phyloP scores from a whole-genome alignment of 2,888 invertebrate species.

The Trimorus sp. region DNA sequence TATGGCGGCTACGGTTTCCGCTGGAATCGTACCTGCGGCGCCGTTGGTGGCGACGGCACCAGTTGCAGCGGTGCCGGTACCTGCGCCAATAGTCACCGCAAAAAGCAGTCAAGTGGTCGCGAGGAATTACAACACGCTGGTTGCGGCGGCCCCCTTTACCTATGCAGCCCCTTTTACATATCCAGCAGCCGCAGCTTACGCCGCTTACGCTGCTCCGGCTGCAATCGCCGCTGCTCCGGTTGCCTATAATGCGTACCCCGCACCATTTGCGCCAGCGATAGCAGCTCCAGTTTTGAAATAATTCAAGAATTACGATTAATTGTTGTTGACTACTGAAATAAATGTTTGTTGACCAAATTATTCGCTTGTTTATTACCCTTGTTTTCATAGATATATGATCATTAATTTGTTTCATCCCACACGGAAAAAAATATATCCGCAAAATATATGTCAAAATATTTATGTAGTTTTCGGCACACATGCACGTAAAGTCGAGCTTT shows the following conservation, averaged over 20 bases:
- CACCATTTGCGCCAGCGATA: conserved; percentile 73
- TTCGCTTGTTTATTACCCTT: too few relatives aligned
- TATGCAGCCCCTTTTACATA: conserved; percentile 83
- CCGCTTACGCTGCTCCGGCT: conserved; percentile 72
- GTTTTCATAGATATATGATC: too few relatives aligned
- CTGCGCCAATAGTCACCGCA: conserved; percentile 85
- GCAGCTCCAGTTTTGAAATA: conserved; percentile 80
- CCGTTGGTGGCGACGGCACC: conserved; percentile 71
- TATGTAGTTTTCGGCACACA: too few relatives aligned
- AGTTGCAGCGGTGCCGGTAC: conserved; percentile 71
- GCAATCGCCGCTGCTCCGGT: conserved; percentile 66
- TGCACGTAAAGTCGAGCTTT: too few relatives aligned
- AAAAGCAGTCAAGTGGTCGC: conserved; percentile 86
- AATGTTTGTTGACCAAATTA: neutral
- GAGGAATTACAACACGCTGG: conserved; percentile 85
- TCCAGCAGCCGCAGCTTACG: conserved; percentile 73
- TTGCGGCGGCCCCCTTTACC: conserved; percentile 82
- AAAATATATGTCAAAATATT: too few relatives aligned
- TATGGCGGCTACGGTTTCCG: conserved; percentile 79
- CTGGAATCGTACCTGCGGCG: conserved; percentile 77
- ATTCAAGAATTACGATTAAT: neutral
- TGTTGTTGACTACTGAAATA: conserved; percentile 25
- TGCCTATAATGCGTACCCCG: conserved; percentile 71
- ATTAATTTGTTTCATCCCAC: too few relatives aligned
- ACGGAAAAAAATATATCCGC: too few relatives aligned